Conservation (phyloP, 2,888 invertebrate genomes). For the Leptothorax acervorum region DNA sequence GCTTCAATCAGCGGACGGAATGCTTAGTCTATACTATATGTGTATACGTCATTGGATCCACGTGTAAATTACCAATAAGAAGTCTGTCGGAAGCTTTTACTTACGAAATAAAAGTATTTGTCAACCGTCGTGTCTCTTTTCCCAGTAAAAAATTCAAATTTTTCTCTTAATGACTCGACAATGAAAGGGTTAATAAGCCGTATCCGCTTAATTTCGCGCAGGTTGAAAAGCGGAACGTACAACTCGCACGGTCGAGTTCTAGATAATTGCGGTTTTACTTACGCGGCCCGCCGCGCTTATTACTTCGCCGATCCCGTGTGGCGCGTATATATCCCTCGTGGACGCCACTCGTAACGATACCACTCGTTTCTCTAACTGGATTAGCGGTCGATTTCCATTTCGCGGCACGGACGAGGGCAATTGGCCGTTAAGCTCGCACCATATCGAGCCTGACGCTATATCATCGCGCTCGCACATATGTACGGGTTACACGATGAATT, state of each 20-base stretch:
- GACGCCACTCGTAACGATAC: slow-evolving; percentile 49
- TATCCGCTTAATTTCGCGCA: slow-evolving; percentile 13
- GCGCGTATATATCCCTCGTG: slow-evolving; percentile 35
- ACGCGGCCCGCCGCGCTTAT: slow-evolving; percentile 38
- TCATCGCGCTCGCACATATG: background rate
- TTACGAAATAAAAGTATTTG: background rate
- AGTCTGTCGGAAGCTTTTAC: background rate
- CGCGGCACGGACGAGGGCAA: slow-evolving; percentile 56
- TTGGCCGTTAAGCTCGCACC: slow-evolving; percentile 54
- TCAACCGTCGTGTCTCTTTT: background rate
- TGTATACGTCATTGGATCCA: too few relatives aligned
- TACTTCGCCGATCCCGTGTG: slow-evolving; percentile 23
- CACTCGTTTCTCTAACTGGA: slow-evolving; percentile 57
- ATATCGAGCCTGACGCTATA: slow-evolving; percentile 53
- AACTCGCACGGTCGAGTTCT: slow-evolving; percentile 37
- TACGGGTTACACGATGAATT: slow-evolving; percentile 30
- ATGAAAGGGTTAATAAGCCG: slow-evolving; percentile 31
- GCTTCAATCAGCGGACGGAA: too few relatives aligned
- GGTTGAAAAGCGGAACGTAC: slow-evolving; percentile 20
- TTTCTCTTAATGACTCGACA: slow-evolving; percentile 1
- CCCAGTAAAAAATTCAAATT: background rate
- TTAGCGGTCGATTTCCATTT: slow-evolving; percentile 65
- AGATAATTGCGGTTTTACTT: slow-evolving; percentile 59
- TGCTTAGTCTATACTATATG: too few relatives aligned
- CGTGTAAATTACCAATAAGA: background rate